Percentiles rank a stretch among this genome's conserved stretches.
Evolutionary conservation across 2,888 invertebrate species (phyloP).

Genomic region (Cheilosia variabilis): DNA sequence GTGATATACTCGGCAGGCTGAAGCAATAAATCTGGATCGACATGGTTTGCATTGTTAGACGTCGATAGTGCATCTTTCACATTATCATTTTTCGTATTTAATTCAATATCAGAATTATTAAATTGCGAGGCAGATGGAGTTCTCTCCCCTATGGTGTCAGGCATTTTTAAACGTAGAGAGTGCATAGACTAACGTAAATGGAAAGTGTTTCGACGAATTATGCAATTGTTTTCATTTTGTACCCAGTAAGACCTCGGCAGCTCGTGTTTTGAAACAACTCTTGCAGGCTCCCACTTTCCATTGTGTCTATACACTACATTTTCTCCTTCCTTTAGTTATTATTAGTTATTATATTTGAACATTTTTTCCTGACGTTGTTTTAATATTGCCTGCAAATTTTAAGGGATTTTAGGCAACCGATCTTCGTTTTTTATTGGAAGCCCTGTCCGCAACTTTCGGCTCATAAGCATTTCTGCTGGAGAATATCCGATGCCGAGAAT

Average conservation of each 20-base stretch:
- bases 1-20: background rate
- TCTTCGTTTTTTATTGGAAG: conserved; percentile 34
- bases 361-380: no score
- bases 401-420: no score
- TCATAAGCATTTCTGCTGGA: conserved; percentile 46
- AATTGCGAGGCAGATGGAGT: conserved; percentile 9
- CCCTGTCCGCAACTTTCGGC: conserved; percentile 30
- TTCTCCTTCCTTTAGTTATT: no score
- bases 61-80: background rate
- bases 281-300: background rate
- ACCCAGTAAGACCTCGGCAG: conserved; percentile 7
- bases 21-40: background rate
- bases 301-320: no score
- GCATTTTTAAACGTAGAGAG: conserved; percentile 6
- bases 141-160: conserved; percentile 4
- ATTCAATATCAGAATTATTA: background rate
- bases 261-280: conserved; percentile 12
- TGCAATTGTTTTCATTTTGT: background rate
- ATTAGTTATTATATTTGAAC: no score
- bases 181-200: background rate
- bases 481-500: no score
- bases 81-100: conserved; percentile 1
- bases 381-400: no score
- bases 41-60: background rate
- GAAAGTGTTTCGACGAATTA: no score